Conservation (phyloP, 2,797 vertebrate species). For the Sebastes kiyomatsui region DNA sequence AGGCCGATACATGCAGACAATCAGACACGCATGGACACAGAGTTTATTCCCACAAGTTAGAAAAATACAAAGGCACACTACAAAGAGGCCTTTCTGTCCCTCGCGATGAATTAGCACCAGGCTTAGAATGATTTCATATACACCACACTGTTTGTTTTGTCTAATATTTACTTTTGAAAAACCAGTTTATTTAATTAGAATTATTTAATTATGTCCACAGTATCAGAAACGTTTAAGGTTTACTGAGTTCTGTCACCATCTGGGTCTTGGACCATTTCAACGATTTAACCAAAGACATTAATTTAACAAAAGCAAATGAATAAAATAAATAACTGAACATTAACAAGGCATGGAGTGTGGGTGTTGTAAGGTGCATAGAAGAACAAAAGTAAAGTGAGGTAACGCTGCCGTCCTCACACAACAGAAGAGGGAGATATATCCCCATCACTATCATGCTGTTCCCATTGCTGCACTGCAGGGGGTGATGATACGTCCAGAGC, state of each 20-base stretch:
- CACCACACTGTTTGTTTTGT: background rate
- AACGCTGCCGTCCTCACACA: background rate
- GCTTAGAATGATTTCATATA: background rate
- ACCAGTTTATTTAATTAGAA: background rate
- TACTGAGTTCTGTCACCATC: background rate
- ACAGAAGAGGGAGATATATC: background rate
- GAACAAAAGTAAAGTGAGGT: background rate
- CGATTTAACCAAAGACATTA: background rate
- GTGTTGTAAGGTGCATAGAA: background rate
- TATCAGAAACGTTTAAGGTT: background rate
- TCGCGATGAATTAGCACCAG: background rate
- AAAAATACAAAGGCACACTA: background rate
- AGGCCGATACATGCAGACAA: background rate
- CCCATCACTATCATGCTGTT: background rate
- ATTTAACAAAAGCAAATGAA: too few relatives aligned
- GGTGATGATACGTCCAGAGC: background rate
- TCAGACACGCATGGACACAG: background rate
- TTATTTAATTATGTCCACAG: too few relatives aligned
- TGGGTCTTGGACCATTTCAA: background rate
- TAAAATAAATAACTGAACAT: too few relatives aligned
- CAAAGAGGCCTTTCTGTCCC: background rate
- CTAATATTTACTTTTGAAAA: background rate
- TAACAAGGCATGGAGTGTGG: too few relatives aligned
- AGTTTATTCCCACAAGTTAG: background rate
- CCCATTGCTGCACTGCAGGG: background rate